These are phyloP conservation scores for Philypnodon macrostomus DNA, from an alignment of 2,797 vertebrate species.

Conservation along the genomic window DNA sequence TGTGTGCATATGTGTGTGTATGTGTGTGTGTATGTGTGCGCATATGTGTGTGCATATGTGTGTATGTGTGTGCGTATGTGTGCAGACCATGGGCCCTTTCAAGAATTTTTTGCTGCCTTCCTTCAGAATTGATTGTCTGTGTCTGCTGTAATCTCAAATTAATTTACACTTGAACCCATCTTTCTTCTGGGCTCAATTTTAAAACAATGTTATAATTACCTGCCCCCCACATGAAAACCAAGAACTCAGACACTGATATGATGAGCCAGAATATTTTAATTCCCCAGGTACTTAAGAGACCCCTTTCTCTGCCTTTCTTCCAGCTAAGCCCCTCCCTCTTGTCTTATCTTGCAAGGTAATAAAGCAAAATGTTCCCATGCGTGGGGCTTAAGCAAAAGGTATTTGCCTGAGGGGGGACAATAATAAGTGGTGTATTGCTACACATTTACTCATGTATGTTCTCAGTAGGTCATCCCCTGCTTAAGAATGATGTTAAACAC, in stretches of 20 bases:
- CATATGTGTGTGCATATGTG: slow-evolving; percentile 1
- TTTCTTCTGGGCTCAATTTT: slow-evolving; percentile 98
- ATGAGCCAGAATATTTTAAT: slow-evolving; percentile 91
- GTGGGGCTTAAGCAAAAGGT: slow-evolving; percentile 89
- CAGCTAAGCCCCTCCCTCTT: slow-evolving; percentile 35
- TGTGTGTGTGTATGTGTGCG: no score
- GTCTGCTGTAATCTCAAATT: slow-evolving; percentile 99
- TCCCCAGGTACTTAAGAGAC: slow-evolving; percentile 87
- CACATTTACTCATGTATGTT: slow-evolving; percentile 87
- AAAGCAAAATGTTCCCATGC: slow-evolving; percentile 92
- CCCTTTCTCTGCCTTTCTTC: slow-evolving; percentile 34
- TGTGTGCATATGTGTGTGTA: slow-evolving; percentile 29
- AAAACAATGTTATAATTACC: slow-evolving; percentile 92
- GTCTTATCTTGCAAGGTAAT: slow-evolving; percentile 91
- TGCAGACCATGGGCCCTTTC: slow-evolving; percentile 84
- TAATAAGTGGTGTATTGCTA: slow-evolving; percentile 88
- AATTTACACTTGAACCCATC: slow-evolving; percentile 99
- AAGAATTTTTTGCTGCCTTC: slow-evolving; percentile 89
- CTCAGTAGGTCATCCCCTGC: slow-evolving; percentile 86
- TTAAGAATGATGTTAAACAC: slow-evolving; percentile 87
- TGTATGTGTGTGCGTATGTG: slow-evolving; percentile 17
- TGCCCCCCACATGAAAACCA: slow-evolving; percentile 86
- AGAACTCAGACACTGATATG: slow-evolving; percentile 87
- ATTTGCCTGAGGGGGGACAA: slow-evolving; percentile 95
- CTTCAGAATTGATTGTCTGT: slow-evolving; percentile 94